Conservation (phyloP, 2,888 invertebrate genomes). For the Schrankia costaestrigalis region DNA sequence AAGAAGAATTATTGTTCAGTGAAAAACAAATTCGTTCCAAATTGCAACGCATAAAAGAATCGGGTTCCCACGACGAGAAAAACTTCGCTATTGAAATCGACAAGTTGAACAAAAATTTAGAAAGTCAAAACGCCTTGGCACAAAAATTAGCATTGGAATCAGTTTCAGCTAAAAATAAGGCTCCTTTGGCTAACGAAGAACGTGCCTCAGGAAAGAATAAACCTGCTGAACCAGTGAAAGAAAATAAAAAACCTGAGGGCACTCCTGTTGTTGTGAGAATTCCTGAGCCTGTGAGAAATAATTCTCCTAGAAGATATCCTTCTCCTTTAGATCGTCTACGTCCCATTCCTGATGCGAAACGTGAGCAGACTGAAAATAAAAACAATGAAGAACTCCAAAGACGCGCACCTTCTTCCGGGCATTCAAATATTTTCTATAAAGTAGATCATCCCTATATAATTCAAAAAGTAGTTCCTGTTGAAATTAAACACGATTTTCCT, state of each 20-base stretch:
- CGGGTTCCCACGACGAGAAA: constrained; percentile 47
- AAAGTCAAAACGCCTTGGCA: constrained; percentile 46
- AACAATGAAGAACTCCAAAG: constrained; percentile 40
- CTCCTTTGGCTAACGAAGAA: constrained; percentile 37
- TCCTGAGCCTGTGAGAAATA: constrained; percentile 29
- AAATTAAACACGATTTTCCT: constrained; percentile 40
- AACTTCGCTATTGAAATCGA: constrained; percentile 47
- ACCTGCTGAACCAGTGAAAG: constrained; percentile 35
- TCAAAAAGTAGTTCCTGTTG: constrained; percentile 37
- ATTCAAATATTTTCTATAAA: constrained; percentile 41
- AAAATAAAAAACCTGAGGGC: constrained; percentile 24
- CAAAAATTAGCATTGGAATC: constrained; percentile 36
- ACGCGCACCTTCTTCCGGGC: constrained; percentile 29
- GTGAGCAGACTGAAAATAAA: constrained; percentile 37
- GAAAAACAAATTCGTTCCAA: constrained; percentile 29
- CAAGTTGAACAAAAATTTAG: constrained; percentile 40
- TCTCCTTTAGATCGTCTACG: constrained; percentile 38
- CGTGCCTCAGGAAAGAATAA: constrained; percentile 32
- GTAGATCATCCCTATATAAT: constrained; percentile 42
- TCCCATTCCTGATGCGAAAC: constrained; percentile 33
- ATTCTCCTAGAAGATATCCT: constrained; percentile 38
- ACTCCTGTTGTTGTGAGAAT: constrained; percentile 9
- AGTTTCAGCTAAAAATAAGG: constrained; percentile 41
- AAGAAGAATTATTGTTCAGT: constrained; percentile 26
- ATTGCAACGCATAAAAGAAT: constrained; percentile 41